Conservation (phyloP, 2,888 invertebrate species). For the Oscheius sp. region DNA sequence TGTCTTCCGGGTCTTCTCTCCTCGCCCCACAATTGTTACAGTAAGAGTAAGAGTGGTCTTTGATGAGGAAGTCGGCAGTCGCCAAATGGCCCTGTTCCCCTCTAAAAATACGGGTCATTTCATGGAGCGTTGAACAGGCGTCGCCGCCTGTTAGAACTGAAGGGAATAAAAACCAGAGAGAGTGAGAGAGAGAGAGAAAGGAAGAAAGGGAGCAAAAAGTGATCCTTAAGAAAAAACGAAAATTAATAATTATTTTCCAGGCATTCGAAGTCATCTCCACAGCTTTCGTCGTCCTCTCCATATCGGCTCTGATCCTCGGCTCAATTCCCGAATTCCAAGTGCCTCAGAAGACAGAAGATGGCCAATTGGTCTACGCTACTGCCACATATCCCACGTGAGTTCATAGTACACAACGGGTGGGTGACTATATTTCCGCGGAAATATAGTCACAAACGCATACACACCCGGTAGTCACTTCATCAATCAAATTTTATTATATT, state of each 20-base stretch:
- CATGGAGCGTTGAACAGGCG: neutral
- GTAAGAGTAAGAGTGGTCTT: too few relatives aligned
- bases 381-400: slow-evolving; percentile 64
- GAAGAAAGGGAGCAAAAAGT: neutral
- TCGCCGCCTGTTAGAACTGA: neutral
- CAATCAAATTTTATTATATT: too few relatives aligned
- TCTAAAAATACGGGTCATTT: neutral
- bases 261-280: slow-evolving; percentile 69
- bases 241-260: too few relatives aligned
- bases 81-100: too few relatives aligned
- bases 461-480: too few relatives aligned
- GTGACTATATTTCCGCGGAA: too few relatives aligned
- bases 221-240: neutral
- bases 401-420: too few relatives aligned
- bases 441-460: too few relatives aligned
- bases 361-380: slow-evolving; percentile 51
- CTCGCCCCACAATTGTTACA: too few relatives aligned
- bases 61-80: too few relatives aligned
- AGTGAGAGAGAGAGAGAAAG: neutral
- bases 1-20: too few relatives aligned
- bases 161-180: neutral
- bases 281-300: slow-evolving; percentile 67
- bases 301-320: slow-evolving; percentile 67
- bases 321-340: slow-evolving; percentile 70
- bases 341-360: slow-evolving; percentile 52